Percentiles rank a stretch among this genome's conserved stretches.
Conservation (phyloP, 2,888 invertebrate genomes). For the Drosophila gaucha region DNA sequence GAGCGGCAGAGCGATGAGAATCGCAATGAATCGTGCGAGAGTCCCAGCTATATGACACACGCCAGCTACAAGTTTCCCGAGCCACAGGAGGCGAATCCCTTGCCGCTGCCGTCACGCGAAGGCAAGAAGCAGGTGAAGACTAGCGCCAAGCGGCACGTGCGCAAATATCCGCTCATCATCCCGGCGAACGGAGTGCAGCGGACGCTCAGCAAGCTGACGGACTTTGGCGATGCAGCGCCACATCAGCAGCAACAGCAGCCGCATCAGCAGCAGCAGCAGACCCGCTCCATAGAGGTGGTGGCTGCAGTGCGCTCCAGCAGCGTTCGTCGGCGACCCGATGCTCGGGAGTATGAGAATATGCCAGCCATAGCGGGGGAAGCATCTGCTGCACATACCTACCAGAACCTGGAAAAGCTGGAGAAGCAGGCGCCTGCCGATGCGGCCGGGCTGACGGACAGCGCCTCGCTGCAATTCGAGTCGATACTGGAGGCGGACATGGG, state of each 20-base stretch:
- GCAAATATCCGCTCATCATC: slow-evolving; percentile 93
- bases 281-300: slow-evolving; percentile 70
- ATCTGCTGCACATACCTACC: slow-evolving; percentile 69
- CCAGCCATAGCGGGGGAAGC: slow-evolving; percentile 36
- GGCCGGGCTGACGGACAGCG: slow-evolving; percentile 81
- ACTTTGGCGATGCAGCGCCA: slow-evolving; percentile 40
- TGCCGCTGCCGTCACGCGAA: slow-evolving; percentile 92
- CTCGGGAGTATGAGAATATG: slow-evolving; percentile 72
- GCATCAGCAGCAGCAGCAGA: slow-evolving; percentile 14
- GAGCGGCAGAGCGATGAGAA: slow-evolving; percentile 47
- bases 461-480: slow-evolving; percentile 84
- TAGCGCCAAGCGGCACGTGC: slow-evolving; percentile 89
- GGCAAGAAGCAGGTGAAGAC: slow-evolving; percentile 85
- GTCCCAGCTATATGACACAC: slow-evolving; percentile 84
- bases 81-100: slow-evolving; percentile 86
- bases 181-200: slow-evolving; percentile 88
- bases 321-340: slow-evolving; percentile 50
- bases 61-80: slow-evolving; percentile 83
- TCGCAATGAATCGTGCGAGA: slow-evolving; percentile 81
- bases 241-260: slow-evolving; percentile 29
- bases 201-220: slow-evolving; percentile 87
- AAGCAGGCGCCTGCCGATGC: slow-evolving; percentile 64
- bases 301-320: slow-evolving; percentile 72
- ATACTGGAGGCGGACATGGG: slow-evolving; percentile 83
- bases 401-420: slow-evolving; percentile 75